Evolutionary conservation across 1,140 invertebrate species (phyloP), one percentile per base, ranked within the genome.

Genomic region (Arion vulgaris): DNA sequence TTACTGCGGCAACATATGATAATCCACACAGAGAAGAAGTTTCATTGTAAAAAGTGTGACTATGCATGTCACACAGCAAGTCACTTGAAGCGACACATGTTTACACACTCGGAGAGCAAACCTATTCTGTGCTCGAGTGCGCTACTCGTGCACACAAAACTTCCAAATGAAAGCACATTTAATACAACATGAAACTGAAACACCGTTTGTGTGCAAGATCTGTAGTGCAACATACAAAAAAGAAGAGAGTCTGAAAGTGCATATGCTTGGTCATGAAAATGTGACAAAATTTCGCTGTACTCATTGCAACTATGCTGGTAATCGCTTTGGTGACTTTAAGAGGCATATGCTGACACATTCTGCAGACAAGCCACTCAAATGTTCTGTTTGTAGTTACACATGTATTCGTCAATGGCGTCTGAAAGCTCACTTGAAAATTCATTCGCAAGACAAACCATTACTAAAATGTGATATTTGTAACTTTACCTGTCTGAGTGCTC

Each of bases 351-450:
- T 80, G 26, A 80, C 79, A 19, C 79, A 80, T 32, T 80, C 79
- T 17, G 49, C 23, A 13, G 49, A 51, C 41, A 80, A 80, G 45
- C 79, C 79, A 28, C 39, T 80, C 23, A 51, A 80, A 36, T 80
- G 79, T 41, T 32, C 66, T 23, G 34, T 66, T 34, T 80, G 79
- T 34, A 72, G 79, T 28, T 80, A 80, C 68, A 51, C 79, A 11
- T 80, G 79, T 51, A 80, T 80, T 34, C 79, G 79, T 72, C 79
- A 80, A 26, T 80, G 66, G 66, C 23, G 79, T 5, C 68, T 80
- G n/a, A 80, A 72, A 51, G 79, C 79, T 71, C 79, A 80, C 32
- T 41, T 80, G 38, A 71, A 72, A 72, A 80, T 80, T 36, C 79
- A 80, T 28, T n/a, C 23, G 7, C 38, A 71, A 36, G 68, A 80